Conservation (phyloP, 2,113 vertebrate species). For the Cryptomyrus ogoouensis region DNA sequence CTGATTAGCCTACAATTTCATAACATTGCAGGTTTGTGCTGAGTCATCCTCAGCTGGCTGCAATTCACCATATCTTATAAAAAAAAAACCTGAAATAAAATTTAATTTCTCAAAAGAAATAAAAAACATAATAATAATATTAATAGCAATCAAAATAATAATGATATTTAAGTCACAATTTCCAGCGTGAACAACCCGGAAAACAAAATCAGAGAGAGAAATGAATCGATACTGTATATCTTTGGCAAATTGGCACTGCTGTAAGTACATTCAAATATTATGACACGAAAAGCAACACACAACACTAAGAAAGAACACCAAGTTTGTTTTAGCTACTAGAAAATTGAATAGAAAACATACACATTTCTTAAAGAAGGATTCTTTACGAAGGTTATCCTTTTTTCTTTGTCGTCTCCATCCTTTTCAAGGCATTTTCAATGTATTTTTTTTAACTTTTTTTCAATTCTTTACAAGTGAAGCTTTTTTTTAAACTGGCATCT, state of each 20-base stretch:
- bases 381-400: conserved; percentile 60
- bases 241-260: conserved; percentile 99
- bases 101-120: conserved; percentile 47
- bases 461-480: conserved; percentile 57
- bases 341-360: conserved; percentile 99
- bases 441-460: conserved; percentile 51
- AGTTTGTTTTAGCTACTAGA: conserved; percentile 91
- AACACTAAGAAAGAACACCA: conserved; percentile 77
- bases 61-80: conserved; percentile 73
- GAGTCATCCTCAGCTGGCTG: conserved; percentile 86
- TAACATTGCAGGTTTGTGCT: conserved; percentile 76
- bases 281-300: conserved; percentile 93
- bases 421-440: conserved; percentile 80
- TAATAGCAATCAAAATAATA: conserved; percentile 50
- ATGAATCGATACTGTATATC: conserved; percentile 69
- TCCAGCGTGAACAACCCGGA: conserved; percentile 54
- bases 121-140: conserved; percentile 50
- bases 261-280: conserved; percentile 99
- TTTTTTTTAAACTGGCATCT: conserved; percentile 78
- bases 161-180: conserved; percentile 58
- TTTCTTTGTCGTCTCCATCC: conserved; percentile 60
- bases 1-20: conserved; percentile 73
- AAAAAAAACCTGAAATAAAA: conserved; percentile 32
- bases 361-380: conserved; percentile 90
- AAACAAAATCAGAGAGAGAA: conserved; percentile 62